These are phyloP conservation scores for Eueremaeus valkanovi DNA, from an alignment of 2,888 invertebrate species.

Conservation along the genomic window DNA sequence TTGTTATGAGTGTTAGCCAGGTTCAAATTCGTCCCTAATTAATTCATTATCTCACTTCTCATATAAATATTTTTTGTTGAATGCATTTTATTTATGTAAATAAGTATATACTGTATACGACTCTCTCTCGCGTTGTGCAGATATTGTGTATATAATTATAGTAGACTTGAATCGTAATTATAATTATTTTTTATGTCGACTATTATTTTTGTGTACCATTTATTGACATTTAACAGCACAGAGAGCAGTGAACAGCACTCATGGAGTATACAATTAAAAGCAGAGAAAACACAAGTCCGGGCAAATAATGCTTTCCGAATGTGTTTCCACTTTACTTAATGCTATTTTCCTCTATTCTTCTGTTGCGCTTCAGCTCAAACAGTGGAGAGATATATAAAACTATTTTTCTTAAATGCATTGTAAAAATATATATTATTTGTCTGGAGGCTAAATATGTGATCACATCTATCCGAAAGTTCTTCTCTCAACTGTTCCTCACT, in stretches of 20 bases:
- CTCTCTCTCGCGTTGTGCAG: neutral
- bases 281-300: neutral
- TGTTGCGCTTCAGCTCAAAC: neutral
- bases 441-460: constrained; percentile 14
- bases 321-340: neutral
- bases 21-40: constrained; percentile 4
- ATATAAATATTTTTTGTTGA: neutral
- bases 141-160: constrained; percentile 25
- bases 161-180: constrained; percentile 20
- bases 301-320: constrained; percentile 13
- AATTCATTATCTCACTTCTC: constrained; percentile 29
- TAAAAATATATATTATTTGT: constrained; percentile 1
- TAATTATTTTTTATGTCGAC: constrained; percentile 12
- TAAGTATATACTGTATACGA: neutral
- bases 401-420: neutral
- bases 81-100: neutral
- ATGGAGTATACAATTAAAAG: constrained; percentile 11
- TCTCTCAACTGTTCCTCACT: no score
- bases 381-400: neutral
- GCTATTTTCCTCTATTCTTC: neutral
- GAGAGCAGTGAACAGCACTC: no score
- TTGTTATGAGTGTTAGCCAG: no score
- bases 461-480: neutral
- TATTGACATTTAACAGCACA: constrained; percentile 22
- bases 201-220: constrained; percentile 22